A percentile compares a stretch with the other conserved stretches of the same genome.
Conservation (phyloP, 2,888 invertebrate species). For the Eurois occulta region DNA sequence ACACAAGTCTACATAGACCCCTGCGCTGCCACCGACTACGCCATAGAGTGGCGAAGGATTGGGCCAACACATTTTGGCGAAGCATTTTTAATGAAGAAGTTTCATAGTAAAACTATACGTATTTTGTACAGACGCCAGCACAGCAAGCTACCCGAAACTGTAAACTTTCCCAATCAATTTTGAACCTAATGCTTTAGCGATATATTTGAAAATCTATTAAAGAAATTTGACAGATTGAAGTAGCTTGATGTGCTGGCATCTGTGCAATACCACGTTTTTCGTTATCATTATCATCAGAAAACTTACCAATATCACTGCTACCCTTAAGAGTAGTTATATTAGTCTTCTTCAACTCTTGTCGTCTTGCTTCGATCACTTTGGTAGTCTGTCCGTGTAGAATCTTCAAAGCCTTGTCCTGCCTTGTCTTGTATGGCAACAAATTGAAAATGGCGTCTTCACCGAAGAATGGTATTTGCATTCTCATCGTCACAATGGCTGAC, state of each 20-base stretch:
- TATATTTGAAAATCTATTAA: no score
- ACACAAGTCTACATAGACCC: background rate
- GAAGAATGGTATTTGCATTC: slow-evolving; percentile 82
- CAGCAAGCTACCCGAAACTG: no score
- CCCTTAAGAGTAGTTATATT: slow-evolving; percentile 72
- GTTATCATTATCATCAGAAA: background rate
- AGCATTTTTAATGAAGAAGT: no score
- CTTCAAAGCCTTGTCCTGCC: slow-evolving; percentile 86
- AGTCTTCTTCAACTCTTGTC: slow-evolving; percentile 76
- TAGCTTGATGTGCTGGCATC: no score
- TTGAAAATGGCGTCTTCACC: slow-evolving; percentile 81
- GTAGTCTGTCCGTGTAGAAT: slow-evolving; percentile 85
- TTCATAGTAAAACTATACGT: no score
- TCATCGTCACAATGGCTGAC: slow-evolving; percentile 72
- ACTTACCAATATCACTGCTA: slow-evolving; percentile 78
- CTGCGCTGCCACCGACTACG: background rate
- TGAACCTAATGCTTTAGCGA: no score
- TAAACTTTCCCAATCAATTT: no score
- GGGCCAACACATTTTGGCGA: no score
- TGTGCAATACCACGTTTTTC: background rate
- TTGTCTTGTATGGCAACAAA: slow-evolving; percentile 90
- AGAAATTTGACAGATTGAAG: no score
- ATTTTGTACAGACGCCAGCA: no score
- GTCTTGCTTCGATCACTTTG: slow-evolving; percentile 84
- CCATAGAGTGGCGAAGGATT: background rate